Percentiles rank a stretch among this genome's conserved stretches.
phyloP scores from a whole-genome alignment of 1,140 invertebrate genomes.

The Bicyclus anynana region DNA sequence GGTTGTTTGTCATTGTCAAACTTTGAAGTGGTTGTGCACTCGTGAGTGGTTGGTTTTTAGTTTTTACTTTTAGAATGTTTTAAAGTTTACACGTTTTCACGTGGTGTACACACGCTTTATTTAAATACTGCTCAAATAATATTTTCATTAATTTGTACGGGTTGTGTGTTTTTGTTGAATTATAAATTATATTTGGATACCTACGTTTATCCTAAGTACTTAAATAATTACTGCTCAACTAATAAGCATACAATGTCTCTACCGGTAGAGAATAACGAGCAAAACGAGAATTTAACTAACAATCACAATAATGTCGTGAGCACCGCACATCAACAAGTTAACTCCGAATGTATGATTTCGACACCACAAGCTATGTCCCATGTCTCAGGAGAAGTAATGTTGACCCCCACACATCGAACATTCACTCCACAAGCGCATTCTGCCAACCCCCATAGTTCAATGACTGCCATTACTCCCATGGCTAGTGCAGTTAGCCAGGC shows the following conservation, averaged over 20 bases:
- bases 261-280: background rate
- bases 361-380: constrained; percentile 27
- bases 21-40: too few species aligned
- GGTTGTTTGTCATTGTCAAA: too few species aligned
- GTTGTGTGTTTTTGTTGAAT: too few species aligned
- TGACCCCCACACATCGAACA: constrained; percentile 55
- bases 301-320: background rate
- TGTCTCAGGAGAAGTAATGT: constrained; percentile 50
- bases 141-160: too few species aligned
- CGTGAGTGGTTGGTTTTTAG: too few species aligned
- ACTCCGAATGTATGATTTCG: constrained; percentile 21
- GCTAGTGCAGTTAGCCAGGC: constrained; percentile 67
- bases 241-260: background rate
- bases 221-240: too few species aligned
- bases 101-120: too few species aligned
- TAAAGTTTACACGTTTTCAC: too few species aligned
- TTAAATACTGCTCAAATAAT: too few species aligned
- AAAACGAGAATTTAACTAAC: background rate
- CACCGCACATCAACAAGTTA: background rate
- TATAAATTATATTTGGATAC: too few species aligned
- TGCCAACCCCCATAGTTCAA: constrained; percentile 62
- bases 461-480: constrained; percentile 67
- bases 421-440: constrained; percentile 50
- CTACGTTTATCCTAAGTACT: too few species aligned
- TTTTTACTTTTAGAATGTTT: too few species aligned